Percentiles rank a stretch among this genome's conserved stretches.
Conservation (phyloP, 2,888 invertebrate species). For the Poecilus cupreus region DNA sequence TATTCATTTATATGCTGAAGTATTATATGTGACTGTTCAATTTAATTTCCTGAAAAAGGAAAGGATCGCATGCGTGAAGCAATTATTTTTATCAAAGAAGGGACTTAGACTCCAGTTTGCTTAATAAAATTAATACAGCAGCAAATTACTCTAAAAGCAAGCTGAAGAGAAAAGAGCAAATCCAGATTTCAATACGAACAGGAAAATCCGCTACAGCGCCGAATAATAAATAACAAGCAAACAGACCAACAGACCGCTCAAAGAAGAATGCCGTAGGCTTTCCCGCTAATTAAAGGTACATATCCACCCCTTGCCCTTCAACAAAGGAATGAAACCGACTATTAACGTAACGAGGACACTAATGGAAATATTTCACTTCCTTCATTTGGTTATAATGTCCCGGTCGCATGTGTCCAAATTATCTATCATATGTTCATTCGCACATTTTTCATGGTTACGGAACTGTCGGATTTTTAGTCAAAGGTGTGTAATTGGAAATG, state of each 20-base stretch:
- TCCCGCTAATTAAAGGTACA: constrained; percentile 29
- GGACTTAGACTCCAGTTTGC: background rate
- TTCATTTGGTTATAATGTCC: background rate
- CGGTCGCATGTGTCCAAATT: background rate
- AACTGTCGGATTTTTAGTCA: background rate
- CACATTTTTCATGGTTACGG: background rate
- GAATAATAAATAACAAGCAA: background rate
- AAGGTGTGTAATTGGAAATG: background rate
- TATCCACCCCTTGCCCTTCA: background rate
- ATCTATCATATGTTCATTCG: background rate
- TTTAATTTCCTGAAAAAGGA: no score
- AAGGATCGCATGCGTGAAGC: no score
- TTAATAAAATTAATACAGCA: background rate
- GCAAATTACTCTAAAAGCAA: background rate
- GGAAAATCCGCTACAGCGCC: background rate
- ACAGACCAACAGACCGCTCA: background rate
- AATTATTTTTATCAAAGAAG: background rate
- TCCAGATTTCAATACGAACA: background rate
- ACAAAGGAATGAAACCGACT: background rate
- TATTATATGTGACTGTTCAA: no score
- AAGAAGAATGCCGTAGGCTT: constrained; percentile 2
- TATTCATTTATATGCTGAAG: no score
- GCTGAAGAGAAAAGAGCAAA: background rate
- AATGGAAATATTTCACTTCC: constrained; percentile 23
- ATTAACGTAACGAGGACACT: constrained; percentile 31